Evolutionary conservation across 2,888 invertebrate genomes (phyloP).

Genomic region (Cryptus armator): DNA sequence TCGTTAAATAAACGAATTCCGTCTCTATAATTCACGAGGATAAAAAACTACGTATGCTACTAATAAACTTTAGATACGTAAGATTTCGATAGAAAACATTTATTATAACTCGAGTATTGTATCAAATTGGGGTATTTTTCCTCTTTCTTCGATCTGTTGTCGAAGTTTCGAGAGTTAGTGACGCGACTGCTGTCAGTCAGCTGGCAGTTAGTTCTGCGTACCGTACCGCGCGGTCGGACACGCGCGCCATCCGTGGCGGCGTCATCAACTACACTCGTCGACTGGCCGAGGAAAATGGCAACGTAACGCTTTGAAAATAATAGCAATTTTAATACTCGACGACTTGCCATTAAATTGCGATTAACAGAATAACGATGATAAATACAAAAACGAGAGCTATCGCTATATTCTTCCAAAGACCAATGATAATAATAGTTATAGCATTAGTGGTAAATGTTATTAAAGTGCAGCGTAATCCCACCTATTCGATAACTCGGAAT

Average conservation of each 20-base stretch:
- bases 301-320: background rate
- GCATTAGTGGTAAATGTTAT: background rate
- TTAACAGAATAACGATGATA: background rate
- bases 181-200: background rate
- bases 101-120: background rate
- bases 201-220: background rate
- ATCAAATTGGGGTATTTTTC: background rate
- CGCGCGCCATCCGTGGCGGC: background rate
- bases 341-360: background rate
- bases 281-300: background rate
- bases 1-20: background rate
- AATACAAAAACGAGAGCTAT: background rate
- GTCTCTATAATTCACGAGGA: background rate
- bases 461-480: background rate
- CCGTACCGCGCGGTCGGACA: background rate
- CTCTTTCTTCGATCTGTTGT: background rate
- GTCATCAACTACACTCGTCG: background rate
- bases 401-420: conserved; percentile 1
- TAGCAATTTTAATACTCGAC: background rate
- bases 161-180: background rate
- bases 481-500: background rate
- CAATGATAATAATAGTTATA: background rate
- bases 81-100: background rate
- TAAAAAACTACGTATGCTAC: background rate
- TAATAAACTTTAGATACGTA: background rate